Evolutionary conservation across 2,797 vertebrate species (phyloP).

Genomic region (Nannoperca obscura): DNA sequence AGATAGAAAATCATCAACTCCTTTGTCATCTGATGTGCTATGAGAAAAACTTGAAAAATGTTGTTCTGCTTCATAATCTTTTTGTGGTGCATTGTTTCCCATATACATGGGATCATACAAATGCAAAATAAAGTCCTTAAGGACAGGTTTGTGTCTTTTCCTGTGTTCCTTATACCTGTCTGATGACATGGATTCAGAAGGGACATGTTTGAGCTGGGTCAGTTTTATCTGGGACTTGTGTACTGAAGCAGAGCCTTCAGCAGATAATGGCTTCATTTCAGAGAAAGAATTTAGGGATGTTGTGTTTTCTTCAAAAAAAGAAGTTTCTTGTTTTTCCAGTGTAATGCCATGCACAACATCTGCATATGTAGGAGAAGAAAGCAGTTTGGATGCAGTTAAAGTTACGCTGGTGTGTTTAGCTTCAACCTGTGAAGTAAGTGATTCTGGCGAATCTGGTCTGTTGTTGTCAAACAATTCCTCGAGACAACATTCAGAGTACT

Average conservation of each 20-base stretch:
- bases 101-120: conserved; percentile 60
- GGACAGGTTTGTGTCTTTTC: neutral
- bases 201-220: neutral
- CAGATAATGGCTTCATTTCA: neutral
- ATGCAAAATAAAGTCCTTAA: conserved; percentile 51
- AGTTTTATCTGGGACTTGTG: neutral
- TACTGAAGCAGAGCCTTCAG: neutral
- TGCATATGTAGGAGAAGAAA: neutral
- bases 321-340: neutral
- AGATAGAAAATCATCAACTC: neutral
- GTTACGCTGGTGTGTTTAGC: neutral
- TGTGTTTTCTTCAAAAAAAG: neutral
- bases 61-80: neutral
- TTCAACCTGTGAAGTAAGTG: neutral
- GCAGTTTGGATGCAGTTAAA: neutral
- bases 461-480: neutral
- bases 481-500: neutral
- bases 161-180: neutral
- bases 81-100: conserved; percentile 9
- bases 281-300: neutral
- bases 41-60: neutral
- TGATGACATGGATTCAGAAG: neutral
- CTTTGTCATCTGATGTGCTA: neutral
- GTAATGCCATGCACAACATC: too few relatives aligned
- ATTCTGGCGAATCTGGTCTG: conserved; percentile 4